Conservation (phyloP, 1,140 invertebrate genomes). For the Popillia japonica region DNA sequence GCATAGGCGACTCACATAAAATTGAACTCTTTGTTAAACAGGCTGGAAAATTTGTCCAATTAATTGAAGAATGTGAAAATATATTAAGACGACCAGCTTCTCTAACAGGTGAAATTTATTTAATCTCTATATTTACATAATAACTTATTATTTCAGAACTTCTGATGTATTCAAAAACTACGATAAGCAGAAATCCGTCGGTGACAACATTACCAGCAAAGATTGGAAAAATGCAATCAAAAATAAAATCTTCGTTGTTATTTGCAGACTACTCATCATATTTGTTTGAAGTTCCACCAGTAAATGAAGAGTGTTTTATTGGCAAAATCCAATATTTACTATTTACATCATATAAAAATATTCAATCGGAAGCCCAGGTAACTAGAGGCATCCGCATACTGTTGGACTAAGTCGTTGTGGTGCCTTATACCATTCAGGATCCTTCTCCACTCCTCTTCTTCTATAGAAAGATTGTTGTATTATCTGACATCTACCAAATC, state of each 20-base stretch:
- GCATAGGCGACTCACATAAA: not conserved
- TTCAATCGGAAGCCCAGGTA: constrained; percentile 40
- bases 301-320: constrained; percentile 35
- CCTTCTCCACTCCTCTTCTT: constrained; percentile 53
- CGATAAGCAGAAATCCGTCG: not conserved
- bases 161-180: not conserved
- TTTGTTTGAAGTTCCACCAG: not conserved
- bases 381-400: constrained; percentile 49
- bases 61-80: constrained; percentile 1
- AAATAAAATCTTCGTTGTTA: not conserved
- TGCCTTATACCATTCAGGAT: constrained; percentile 57
- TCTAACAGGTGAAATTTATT: not conserved
- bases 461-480: constrained; percentile 58
- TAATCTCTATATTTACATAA: not conserved
- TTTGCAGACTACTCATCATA: not conserved
- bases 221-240: not conserved
- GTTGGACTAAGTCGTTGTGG: constrained; percentile 53
- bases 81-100: not conserved
- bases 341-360: constrained; percentile 30
- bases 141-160: not conserved
- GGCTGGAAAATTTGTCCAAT: not conserved
- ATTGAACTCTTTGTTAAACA: not conserved
- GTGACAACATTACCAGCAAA: not conserved
- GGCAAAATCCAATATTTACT: constrained; percentile 24
- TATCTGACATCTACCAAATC: constrained; percentile 54